phyloP scores from a whole-genome alignment of 37 sponge, comb jelly and placozoan genomes.

The Beroe ovata region DNA sequence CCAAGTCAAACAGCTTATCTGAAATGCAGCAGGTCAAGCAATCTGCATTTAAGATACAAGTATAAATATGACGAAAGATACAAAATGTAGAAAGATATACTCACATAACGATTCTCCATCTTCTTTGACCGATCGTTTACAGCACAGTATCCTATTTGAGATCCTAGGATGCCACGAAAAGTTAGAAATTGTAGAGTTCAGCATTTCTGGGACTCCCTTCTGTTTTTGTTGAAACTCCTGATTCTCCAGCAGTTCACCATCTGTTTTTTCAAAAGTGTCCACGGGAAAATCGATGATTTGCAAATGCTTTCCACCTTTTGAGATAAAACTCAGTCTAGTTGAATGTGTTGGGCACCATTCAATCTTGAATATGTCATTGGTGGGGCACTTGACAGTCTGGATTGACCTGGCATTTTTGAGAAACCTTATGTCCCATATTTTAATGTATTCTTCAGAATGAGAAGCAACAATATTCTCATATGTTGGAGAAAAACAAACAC shows the following conservation, averaged over 20 bases:
- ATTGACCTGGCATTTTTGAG: slow-evolving; percentile 17
- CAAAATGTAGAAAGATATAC: too few relatives aligned
- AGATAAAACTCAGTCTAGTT: slow-evolving; percentile 8
- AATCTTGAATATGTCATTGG: slow-evolving; percentile 21
- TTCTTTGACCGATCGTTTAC: slow-evolving; percentile 11
- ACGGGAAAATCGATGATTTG: slow-evolving; percentile 53
- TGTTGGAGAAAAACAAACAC: slow-evolving; percentile 52
- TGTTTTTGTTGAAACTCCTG: slow-evolving; percentile 39
- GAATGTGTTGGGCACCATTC: slow-evolving; percentile 55
- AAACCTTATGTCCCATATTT: slow-evolving; percentile 48
- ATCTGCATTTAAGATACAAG: too few relatives aligned
- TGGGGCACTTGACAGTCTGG: slow-evolving; percentile 19
- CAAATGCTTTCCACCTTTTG: slow-evolving; percentile 43
- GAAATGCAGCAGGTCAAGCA: background rate
- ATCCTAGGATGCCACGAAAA: slow-evolving; percentile 45
- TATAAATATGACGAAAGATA: too few relatives aligned
- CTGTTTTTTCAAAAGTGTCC: slow-evolving; percentile 45
- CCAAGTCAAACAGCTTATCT: slow-evolving; percentile 21
- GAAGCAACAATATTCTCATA: slow-evolving; percentile 44
- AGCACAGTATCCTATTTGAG: slow-evolving; percentile 29
- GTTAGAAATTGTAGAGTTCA: background rate
- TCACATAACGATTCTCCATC: background rate
- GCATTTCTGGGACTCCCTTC: slow-evolving; percentile 37
- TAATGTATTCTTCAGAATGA: slow-evolving; percentile 60
- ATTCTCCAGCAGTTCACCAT: slow-evolving; percentile 3